Percentiles rank a stretch among this genome's conserved stretches.
Evolutionary conservation across 1,140 invertebrate species (phyloP).

Genomic region (Neotoxoptera formosana): DNA sequence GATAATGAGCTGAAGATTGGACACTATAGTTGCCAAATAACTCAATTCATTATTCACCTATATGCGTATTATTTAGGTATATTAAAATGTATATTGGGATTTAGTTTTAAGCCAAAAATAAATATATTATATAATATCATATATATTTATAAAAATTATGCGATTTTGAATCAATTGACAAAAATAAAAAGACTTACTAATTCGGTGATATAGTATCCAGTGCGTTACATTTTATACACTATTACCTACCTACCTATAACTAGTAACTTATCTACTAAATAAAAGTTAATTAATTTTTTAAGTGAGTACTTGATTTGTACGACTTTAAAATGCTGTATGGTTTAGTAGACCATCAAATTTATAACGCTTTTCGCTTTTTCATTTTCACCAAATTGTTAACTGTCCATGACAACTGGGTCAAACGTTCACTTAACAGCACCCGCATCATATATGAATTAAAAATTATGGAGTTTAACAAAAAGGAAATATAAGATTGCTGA

Average conservation of each 20-base stretch:
- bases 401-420: constrained; percentile 51
- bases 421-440: constrained; percentile 46
- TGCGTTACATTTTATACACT: background rate
- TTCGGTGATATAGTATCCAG: background rate
- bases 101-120: too few relatives aligned
- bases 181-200: background rate
- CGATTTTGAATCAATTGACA: too few relatives aligned
- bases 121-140: too few relatives aligned
- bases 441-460: constrained; percentile 50
- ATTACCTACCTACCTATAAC: background rate
- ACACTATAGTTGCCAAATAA: background rate
- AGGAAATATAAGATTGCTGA: constrained; percentile 38
- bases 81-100: too few relatives aligned
- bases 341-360: constrained; percentile 54
- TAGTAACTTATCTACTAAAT: background rate
- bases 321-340: constrained; percentile 12
- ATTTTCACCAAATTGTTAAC: constrained; percentile 55
- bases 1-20: background rate
- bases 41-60: background rate
- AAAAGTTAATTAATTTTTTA: constrained; percentile 34
- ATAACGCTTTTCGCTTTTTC: constrained; percentile 51
- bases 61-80: too few relatives aligned
- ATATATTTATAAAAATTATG: too few relatives aligned
- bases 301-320: background rate
- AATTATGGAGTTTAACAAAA: constrained; percentile 41